Conservation (phyloP, 64 coral and sea anemone genomes). For the Stylophora pistillata region DNA sequence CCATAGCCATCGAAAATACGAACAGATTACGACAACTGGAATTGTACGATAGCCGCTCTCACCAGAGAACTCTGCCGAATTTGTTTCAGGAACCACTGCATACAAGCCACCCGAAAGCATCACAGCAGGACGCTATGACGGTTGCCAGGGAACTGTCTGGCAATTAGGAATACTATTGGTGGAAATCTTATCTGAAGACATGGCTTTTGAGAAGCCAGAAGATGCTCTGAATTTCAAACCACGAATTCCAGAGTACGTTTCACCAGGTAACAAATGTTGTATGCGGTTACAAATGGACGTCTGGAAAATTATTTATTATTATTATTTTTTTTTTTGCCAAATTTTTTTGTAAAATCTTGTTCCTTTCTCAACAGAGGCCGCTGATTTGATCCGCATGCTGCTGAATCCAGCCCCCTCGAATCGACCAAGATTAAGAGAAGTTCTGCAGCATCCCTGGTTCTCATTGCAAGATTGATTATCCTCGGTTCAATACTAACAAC, state of each 20-base stretch:
- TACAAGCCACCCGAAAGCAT: conserved; percentile 28
- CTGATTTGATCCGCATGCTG: conserved; percentile 11
- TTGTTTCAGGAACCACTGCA: conserved; percentile 18
- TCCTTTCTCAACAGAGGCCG: neutral
- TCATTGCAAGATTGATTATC: conserved; percentile 11
- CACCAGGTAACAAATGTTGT: neutral
- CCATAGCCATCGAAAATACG: too few species aligned
- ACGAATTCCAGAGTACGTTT: conserved; percentile 21
- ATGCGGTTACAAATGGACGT: neutral
- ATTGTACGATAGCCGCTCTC: too few species aligned
- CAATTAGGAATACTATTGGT: conserved; percentile 28
- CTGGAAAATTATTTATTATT: too few species aligned
- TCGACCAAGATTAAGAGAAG: conserved; percentile 22
- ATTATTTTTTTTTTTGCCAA: too few species aligned
- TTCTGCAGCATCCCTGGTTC: conserved; percentile 27
- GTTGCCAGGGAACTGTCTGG: conserved; percentile 29
- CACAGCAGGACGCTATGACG: conserved; percentile 19
- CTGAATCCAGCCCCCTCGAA: neutral
- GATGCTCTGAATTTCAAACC: neutral
- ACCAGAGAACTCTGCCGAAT: neutral
- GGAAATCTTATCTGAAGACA: conserved; percentile 5
- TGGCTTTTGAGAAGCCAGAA: conserved; percentile 34
- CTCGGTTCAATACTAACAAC: neutral
- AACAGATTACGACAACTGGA: too few species aligned
- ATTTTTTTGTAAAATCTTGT: too few species aligned